phyloP scores from a whole-genome alignment of 2,797 vertebrate genomes.

The Acridotheres tristis region DNA sequence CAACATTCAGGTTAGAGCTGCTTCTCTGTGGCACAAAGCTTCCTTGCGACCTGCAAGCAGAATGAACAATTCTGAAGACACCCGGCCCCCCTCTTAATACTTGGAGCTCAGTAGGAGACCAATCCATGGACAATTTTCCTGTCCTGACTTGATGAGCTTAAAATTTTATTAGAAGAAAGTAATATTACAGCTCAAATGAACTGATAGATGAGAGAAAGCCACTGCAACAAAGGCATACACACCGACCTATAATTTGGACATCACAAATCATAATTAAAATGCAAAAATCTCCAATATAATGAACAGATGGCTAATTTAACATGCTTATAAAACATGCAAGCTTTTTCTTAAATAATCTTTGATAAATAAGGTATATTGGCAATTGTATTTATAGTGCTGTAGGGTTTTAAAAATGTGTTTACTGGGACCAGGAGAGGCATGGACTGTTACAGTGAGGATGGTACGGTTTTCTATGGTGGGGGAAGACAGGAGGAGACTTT shows the following conservation, averaged over 20 bases:
- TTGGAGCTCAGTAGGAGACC: slow-evolving; percentile 40
- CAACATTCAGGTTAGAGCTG: slow-evolving; percentile 16
- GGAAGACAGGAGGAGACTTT: not conserved
- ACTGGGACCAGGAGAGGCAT: not conserved
- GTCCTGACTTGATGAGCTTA: slow-evolving; percentile 51
- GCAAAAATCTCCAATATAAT: slow-evolving; percentile 41
- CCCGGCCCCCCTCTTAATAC: not conserved
- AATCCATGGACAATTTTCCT: slow-evolving; percentile 59
- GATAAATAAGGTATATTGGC: slow-evolving; percentile 28
- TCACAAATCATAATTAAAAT: slow-evolving; percentile 66
- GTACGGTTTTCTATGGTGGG: not conserved
- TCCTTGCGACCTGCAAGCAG: not conserved
- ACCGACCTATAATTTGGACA: slow-evolving; percentile 56
- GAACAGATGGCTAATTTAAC: slow-evolving; percentile 49
- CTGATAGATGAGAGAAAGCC: slow-evolving; percentile 45
- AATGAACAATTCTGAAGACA: slow-evolving; percentile 20
- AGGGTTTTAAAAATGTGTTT: not conserved
- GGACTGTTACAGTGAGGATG: not conserved
- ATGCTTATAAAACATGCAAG: slow-evolving; percentile 47
- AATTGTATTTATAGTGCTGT: not conserved
- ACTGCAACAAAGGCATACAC: slow-evolving; percentile 27
- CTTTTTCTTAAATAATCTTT: slow-evolving; percentile 18
- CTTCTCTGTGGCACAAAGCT: not conserved
- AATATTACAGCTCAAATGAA: slow-evolving; percentile 51
- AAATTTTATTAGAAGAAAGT: slow-evolving; percentile 63